These are phyloP conservation scores for Zingel zingel DNA, from an alignment of 2,113 vertebrate species.

Conservation along the genomic window DNA sequence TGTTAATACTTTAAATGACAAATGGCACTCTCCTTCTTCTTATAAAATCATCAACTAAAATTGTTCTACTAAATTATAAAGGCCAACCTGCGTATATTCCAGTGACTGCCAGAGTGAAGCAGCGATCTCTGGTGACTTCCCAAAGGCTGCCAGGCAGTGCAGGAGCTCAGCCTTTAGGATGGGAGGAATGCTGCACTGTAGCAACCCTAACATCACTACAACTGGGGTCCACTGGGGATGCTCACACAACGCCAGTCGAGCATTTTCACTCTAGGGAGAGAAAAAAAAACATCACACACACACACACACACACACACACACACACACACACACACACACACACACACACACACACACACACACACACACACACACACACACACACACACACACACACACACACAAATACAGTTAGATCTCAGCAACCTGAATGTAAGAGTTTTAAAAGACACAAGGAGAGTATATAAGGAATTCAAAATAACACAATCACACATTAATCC, in stretches of 20 bases:
- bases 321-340: constrained; percentile 12
- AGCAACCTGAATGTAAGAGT: not conserved
- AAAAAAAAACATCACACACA: not conserved
- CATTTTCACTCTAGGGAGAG: constrained; percentile 91
- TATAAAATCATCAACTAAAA: not conserved
- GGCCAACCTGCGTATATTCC: constrained; percentile 94
- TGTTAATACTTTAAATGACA: not conserved
- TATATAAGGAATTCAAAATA: not conserved
- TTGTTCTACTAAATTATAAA: not conserved
- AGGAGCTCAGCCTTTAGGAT: constrained; percentile 93
- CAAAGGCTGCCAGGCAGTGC: constrained; percentile 92
- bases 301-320: constrained; percentile 16
- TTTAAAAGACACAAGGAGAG: not conserved
- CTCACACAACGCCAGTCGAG: constrained; percentile 94
- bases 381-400: constrained; percentile 24
- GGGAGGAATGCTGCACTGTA: constrained; percentile 96
- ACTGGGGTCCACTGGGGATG: constrained; percentile 98
- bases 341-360: constrained; percentile 10
- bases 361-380: constrained; percentile 9
- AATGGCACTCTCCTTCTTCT: not conserved
- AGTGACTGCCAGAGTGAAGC: constrained; percentile 97
- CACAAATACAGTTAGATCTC: not conserved
- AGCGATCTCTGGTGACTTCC: constrained; percentile 96
- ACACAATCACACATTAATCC: not conserved
- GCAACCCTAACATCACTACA: constrained; percentile 94